Conservation (phyloP, 1,140 invertebrate species). For the Rhysida immarginata region DNA sequence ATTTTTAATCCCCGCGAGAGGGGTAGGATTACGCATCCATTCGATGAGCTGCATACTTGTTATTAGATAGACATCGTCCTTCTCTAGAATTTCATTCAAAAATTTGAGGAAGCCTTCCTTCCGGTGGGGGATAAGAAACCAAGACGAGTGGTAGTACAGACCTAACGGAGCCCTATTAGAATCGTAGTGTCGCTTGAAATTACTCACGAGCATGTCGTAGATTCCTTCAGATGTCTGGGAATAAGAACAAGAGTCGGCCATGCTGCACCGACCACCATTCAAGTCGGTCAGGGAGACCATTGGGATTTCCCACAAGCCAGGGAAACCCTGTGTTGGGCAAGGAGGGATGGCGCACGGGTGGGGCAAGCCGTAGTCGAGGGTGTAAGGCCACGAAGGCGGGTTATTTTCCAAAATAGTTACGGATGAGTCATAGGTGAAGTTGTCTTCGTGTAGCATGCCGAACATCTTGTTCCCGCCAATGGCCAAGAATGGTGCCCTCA, state of each 20-base stretch:
- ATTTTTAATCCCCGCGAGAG: constrained; percentile 19
- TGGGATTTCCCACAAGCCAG: constrained; percentile 20
- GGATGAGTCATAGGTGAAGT: constrained; percentile 84
- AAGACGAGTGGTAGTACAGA: constrained; percentile 27
- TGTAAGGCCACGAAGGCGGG: constrained; percentile 83
- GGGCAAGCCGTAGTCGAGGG: constrained; percentile 59
- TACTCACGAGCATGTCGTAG: constrained; percentile 26
- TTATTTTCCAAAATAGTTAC: constrained; percentile 83
- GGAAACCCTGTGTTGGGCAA: constrained; percentile 16
- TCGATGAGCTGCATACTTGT: constrained; percentile 27
- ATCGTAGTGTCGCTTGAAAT: constrained; percentile 30
- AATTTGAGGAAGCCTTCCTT: constrained; percentile 24
- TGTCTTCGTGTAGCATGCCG: constrained; percentile 83
- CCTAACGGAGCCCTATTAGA: constrained; percentile 26
- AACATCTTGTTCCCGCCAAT: constrained; percentile 88
- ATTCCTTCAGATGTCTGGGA: constrained; percentile 24
- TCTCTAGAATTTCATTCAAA: constrained; percentile 23
- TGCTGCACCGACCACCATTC: constrained; percentile 22
- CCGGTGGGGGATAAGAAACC: constrained; percentile 24
- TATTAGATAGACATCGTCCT: constrained; percentile 29
- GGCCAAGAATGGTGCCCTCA: constrained; percentile 28
- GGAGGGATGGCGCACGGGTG: constrained; percentile 18
- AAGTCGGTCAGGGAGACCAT: constrained; percentile 17
- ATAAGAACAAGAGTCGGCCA: constrained; percentile 26
- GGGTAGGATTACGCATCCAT: constrained; percentile 27